Percentiles rank a stretch among this genome's conserved stretches.
Evolutionary conservation across 2,113 vertebrate genomes (phyloP).

Genomic region (Cochlearius cochlearius): DNA sequence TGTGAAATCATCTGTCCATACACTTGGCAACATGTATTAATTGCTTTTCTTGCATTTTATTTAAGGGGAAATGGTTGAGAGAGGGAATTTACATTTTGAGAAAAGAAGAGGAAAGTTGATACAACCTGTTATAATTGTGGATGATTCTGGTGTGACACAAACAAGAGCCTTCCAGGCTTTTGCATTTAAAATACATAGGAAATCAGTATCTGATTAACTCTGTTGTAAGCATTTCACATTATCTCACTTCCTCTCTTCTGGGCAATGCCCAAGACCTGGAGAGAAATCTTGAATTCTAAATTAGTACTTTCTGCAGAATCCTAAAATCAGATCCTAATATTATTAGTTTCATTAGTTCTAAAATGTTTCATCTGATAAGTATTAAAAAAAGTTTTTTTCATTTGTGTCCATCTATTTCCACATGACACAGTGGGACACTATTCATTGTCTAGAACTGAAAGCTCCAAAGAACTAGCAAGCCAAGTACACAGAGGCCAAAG

Average conservation of each 20-base stretch:
- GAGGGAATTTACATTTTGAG: neutral
- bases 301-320: neutral
- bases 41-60: neutral
- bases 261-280: neutral
- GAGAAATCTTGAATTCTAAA: neutral
- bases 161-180: neutral
- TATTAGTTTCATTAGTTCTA: neutral
- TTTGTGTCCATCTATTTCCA: neutral
- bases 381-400: neutral
- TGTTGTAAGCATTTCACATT: neutral
- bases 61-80: neutral
- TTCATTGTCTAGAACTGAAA: conserved; percentile 24
- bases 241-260: neutral
- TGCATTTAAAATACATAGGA: neutral
- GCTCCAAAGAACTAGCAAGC: conserved; percentile 12
- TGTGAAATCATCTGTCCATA: neutral
- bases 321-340: neutral
- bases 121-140: neutral
- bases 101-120: neutral
- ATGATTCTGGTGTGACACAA: neutral
- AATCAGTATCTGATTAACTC: neutral
- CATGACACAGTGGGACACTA: neutral
- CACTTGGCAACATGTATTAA: neutral
- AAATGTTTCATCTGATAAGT: neutral
- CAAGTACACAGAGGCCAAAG: conserved; percentile 21